These are phyloP conservation scores for Chiloscyllium plagiosum DNA, from an alignment of 2,113 vertebrate species.

Conservation along the genomic window DNA sequence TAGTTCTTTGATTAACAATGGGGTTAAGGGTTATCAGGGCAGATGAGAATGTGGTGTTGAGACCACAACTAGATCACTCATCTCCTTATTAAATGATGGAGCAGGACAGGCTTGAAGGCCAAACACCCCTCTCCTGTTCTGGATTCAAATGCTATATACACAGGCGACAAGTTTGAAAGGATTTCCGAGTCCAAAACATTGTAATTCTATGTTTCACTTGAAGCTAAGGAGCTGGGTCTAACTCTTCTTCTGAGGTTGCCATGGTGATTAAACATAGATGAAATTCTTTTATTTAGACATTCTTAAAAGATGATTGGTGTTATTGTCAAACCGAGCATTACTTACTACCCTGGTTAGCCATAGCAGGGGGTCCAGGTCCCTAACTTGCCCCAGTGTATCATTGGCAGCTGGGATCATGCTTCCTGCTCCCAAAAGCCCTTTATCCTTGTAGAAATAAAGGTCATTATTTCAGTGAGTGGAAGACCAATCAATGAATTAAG, in stretches of 20 bases:
- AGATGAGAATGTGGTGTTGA: no score
- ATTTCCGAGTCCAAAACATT: not conserved
- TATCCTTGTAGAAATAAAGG: not conserved
- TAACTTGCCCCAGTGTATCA: not conserved
- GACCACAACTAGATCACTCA: no score
- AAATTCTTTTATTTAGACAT: not conserved
- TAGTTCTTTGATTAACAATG: no score
- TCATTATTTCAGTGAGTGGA: not conserved
- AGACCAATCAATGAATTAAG: not conserved
- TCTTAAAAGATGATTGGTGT: not conserved
- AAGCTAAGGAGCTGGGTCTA: not conserved
- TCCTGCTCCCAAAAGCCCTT: not conserved
- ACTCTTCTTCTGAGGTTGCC: not conserved
- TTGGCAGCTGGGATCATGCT: not conserved
- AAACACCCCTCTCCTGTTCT: no score
- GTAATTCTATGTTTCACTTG: not conserved
- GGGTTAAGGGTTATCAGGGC: no score
- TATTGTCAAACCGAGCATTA: not conserved
- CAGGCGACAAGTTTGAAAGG: not conserved
- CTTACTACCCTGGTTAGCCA: not conserved
- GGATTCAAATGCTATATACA: not conserved
- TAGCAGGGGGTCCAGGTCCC: not conserved
- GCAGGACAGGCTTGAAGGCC: no score
- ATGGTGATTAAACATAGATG: not conserved
- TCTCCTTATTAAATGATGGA: no score